Evolutionary conservation across 2,797 vertebrate genomes (phyloP).

Genomic region (Zalophus californianus): DNA sequence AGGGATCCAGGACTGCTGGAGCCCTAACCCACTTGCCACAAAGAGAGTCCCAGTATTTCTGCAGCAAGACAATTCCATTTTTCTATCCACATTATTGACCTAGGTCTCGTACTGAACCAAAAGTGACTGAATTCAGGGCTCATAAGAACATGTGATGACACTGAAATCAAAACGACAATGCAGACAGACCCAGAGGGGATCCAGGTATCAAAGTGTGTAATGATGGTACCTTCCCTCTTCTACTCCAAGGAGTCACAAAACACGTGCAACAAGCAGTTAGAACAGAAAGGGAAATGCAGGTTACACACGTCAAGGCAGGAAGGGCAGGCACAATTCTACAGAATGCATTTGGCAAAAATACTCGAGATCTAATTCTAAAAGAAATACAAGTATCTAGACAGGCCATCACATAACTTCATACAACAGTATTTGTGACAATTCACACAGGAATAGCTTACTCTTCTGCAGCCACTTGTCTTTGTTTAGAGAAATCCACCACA

Average conservation of each 20-base stretch:
- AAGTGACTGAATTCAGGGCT: background rate
- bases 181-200: background rate
- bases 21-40: background rate
- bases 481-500: slow-evolving; percentile 94
- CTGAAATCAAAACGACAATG: background rate
- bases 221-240: background rate
- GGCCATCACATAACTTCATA: background rate
- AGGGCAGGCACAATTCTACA: background rate
- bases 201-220: background rate
- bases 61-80: background rate
- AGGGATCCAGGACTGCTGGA: background rate
- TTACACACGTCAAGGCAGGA: background rate
- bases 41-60: background rate
- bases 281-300: background rate
- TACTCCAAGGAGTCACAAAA: background rate
- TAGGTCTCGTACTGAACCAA: background rate
- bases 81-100: background rate
- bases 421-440: background rate
- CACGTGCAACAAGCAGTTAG: background rate
- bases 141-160: background rate
- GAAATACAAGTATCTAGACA: background rate
- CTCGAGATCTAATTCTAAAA: background rate
- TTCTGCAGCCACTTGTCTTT: slow-evolving; percentile 92
- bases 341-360: background rate
- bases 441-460: slow-evolving; percentile 89